phyloP scores from a whole-genome alignment of 1,140 invertebrate species.

The Lycorma delicatula region DNA sequence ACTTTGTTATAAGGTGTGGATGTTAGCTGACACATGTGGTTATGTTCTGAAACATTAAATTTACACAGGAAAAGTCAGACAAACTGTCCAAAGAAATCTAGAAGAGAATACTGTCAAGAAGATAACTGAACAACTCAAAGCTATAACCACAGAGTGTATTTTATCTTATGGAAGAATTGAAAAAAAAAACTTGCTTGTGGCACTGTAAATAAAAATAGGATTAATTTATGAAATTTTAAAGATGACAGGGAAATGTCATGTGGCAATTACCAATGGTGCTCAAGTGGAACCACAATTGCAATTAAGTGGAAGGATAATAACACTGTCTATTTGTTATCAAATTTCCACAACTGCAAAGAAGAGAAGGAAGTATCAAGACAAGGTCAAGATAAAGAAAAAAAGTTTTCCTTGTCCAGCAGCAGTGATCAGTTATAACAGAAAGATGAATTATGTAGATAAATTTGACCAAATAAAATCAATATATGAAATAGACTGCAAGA shows the following conservation, averaged over 20 bases:
- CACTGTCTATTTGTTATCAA: background rate
- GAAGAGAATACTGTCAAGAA: background rate
- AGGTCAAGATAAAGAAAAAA: too few relatives aligned
- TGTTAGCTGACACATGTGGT: background rate
- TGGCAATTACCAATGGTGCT: background rate
- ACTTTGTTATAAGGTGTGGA: background rate
- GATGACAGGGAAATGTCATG: background rate
- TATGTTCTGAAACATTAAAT: background rate
- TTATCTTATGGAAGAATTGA: background rate
- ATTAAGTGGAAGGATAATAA: background rate
- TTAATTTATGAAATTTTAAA: background rate
- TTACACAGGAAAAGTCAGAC: background rate
- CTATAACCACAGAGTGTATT: background rate
- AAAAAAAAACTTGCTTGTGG: background rate
- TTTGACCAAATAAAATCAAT: background rate
- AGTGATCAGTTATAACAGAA: background rate
- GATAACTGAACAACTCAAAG: background rate
- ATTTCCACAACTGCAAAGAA: background rate
- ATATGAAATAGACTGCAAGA: background rate
- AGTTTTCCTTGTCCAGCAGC: background rate
- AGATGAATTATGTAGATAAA: background rate
- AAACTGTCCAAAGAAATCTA: background rate
- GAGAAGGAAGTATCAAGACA: background rate
- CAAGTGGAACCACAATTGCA: background rate
- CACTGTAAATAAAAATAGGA: background rate